Conservation (phyloP, 2,797 vertebrate species). For the Hylomyscus alleni region DNA sequence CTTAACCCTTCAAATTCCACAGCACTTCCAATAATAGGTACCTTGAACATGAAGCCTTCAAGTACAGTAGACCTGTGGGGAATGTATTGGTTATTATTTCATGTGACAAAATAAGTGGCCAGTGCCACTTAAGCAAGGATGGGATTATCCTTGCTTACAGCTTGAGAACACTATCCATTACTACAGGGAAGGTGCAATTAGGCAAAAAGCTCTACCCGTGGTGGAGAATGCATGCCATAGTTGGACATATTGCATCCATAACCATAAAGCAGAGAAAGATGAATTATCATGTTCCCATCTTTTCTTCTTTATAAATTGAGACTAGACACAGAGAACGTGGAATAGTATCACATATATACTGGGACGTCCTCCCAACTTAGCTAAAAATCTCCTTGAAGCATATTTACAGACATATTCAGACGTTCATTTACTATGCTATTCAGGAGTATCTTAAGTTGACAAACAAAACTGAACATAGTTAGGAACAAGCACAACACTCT, state of each 20-base stretch:
- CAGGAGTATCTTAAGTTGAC: neutral
- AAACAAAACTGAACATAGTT: neutral
- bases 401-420: neutral
- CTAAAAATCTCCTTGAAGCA: neutral
- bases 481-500: neutral
- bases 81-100: neutral
- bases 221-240: neutral
- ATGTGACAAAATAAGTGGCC: neutral
- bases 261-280: neutral
- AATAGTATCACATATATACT: neutral
- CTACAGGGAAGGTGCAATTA: neutral
- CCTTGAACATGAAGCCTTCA: neutral
- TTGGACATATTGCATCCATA: neutral
- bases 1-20: neutral
- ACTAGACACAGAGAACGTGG: neutral
- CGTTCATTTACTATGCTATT: neutral
- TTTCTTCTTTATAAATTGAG: neutral
- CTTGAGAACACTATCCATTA: neutral
- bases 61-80: neutral
- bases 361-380: neutral
- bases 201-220: neutral
- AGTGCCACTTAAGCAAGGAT: neutral
- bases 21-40: neutral
- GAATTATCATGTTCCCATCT: neutral
- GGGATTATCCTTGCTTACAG: neutral